Percentiles rank a stretch among this genome's conserved stretches.
Evolutionary conservation across 2,888 invertebrate genomes (phyloP).

Genomic region (Calameuta filiformis): DNA sequence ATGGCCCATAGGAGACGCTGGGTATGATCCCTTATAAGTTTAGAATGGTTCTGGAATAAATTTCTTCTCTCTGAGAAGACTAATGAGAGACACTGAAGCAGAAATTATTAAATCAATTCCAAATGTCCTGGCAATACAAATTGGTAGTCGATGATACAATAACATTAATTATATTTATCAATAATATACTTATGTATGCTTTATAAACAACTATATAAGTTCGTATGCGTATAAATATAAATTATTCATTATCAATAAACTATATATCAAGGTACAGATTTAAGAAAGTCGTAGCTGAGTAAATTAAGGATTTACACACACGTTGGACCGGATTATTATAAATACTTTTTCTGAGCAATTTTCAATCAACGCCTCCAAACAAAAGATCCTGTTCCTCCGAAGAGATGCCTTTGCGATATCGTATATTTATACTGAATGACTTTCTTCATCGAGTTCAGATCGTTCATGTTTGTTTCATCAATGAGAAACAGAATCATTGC

Average conservation of each 20-base stretch:
- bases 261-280: neutral
- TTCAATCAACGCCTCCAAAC: neutral
- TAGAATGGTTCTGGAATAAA: too few species aligned
- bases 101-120: too few species aligned
- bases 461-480: neutral
- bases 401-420: neutral
- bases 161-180: constrained; percentile 29
- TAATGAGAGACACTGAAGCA: too few species aligned
- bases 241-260: constrained; percentile 8
- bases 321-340: neutral
- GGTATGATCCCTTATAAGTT: too few species aligned
- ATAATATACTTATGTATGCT: constrained; percentile 27
- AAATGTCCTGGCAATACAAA: neutral
- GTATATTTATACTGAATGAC: neutral
- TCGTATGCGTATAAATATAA: constrained; percentile 12
- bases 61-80: too few species aligned
- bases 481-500: constrained; percentile 41
- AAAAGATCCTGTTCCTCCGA: too few species aligned
- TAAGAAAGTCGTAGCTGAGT: neutral
- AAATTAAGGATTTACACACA: neutral
- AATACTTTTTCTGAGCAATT: neutral
- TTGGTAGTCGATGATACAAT: neutral
- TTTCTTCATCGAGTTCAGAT: neutral
- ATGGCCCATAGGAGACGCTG: too few species aligned
- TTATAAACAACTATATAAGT: constrained; percentile 17